These are phyloP conservation scores for Puffinus mauretanicus DNA, from an alignment of 2,113 vertebrate genomes.

Conservation along the genomic window DNA sequence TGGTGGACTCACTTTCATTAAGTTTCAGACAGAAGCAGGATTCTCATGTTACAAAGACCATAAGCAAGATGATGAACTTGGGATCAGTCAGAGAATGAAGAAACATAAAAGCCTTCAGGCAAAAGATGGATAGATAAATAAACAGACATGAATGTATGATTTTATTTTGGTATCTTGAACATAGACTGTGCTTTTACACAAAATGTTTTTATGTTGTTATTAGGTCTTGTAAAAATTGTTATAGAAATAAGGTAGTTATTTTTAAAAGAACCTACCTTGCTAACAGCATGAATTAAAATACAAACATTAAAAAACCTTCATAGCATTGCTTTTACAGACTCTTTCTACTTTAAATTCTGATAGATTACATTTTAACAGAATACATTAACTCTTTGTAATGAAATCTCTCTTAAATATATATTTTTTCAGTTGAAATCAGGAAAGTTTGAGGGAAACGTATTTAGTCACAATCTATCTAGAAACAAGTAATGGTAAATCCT, in stretches of 20 bases:
- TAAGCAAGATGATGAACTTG: neutral
- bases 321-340: neutral
- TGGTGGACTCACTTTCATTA: neutral
- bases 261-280: neutral
- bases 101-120: neutral
- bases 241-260: neutral
- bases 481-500: neutral
- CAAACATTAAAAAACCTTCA: neutral
- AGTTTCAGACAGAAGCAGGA: neutral
- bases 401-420: neutral
- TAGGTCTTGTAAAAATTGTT: neutral
- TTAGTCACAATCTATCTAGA: neutral
- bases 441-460: neutral
- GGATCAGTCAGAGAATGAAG: neutral
- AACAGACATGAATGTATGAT: neutral
- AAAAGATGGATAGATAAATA: neutral
- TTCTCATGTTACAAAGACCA: neutral
- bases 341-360: neutral
- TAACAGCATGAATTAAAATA: neutral
- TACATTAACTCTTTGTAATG: neutral
- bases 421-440: neutral
- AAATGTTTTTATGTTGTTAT: neutral
- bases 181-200: neutral
- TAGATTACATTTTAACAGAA: neutral
- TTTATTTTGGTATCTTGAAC: neutral